Percentiles rank a stretch among this genome's conserved stretches.
These are phyloP conservation scores for Eueides isabella DNA, from an alignment of 1,140 invertebrate species.

Conservation along the genomic window DNA sequence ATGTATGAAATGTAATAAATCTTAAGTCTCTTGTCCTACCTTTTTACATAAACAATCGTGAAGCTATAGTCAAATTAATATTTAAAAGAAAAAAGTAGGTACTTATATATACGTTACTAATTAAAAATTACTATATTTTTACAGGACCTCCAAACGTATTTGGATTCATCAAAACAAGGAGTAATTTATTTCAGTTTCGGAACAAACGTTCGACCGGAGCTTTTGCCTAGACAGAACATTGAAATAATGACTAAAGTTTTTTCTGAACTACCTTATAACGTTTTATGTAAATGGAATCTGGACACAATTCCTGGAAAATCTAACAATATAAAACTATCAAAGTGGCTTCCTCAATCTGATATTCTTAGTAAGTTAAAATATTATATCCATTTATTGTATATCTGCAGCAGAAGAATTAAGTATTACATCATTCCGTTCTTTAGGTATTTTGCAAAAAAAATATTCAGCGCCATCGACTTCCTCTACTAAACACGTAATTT, in stretches of 20 bases:
- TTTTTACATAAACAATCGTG: no score
- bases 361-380: slow-evolving; percentile 68
- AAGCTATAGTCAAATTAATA: no score
- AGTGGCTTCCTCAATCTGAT: slow-evolving; percentile 65
- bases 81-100: no score
- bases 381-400: not conserved
- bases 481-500: no score
- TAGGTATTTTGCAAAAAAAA: no score
- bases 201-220: slow-evolving; percentile 72
- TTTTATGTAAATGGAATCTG: slow-evolving; percentile 47
- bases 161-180: slow-evolving; percentile 80
- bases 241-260: slow-evolving; percentile 70
- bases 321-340: slow-evolving; percentile 70
- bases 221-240: slow-evolving; percentile 60
- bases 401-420: not conserved
- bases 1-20: no score
- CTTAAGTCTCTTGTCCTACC: no score
- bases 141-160: slow-evolving; percentile 78
- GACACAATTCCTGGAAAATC: slow-evolving; percentile 54
- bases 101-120: no score
- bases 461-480: no score
- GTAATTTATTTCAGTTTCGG: slow-evolving; percentile 85
- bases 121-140: slow-evolving; percentile 18
- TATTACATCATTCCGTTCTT: no score
- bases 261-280: slow-evolving; percentile 59